These are phyloP conservation scores for Eupsittula cactorum DNA, from an alignment of 2,113 vertebrate species.

Conservation along the genomic window DNA sequence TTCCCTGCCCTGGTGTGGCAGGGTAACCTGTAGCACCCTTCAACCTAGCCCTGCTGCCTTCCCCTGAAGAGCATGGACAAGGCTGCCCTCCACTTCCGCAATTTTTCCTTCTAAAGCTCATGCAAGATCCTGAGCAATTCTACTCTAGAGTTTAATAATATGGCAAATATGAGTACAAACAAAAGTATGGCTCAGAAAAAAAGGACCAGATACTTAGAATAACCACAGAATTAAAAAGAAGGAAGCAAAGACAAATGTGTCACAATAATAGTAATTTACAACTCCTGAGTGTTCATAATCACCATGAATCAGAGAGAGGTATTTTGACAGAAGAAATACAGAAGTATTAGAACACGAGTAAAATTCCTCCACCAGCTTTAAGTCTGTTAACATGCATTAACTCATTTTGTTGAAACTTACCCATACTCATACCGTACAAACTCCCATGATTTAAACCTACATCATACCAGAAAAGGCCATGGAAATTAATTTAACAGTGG, in stretches of 20 bases:
- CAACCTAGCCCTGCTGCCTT: neutral
- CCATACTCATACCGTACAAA: neutral
- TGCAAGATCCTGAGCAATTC: neutral
- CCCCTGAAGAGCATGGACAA: neutral
- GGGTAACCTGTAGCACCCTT: neutral
- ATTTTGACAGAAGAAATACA: slow-evolving; percentile 23
- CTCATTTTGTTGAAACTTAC: neutral
- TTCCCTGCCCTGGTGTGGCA: neutral
- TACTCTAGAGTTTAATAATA: neutral
- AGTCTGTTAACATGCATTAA: neutral
- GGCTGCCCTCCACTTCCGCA: neutral
- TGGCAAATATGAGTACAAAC: neutral
- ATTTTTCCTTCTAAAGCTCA: neutral
- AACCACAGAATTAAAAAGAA: neutral
- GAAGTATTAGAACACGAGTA: neutral
- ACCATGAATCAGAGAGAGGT: neutral
- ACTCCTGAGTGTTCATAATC: neutral
- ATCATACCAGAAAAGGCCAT: neutral
- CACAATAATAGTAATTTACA: slow-evolving; percentile 5
- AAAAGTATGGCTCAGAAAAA: neutral
- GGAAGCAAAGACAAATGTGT: neutral
- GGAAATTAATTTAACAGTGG: neutral
- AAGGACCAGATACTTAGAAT: neutral
- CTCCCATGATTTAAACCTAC: neutral
- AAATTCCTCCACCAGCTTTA: neutral